Evolutionary conservation across 2,797 vertebrate species (phyloP).

Genomic region (Streptopelia turtur): DNA sequence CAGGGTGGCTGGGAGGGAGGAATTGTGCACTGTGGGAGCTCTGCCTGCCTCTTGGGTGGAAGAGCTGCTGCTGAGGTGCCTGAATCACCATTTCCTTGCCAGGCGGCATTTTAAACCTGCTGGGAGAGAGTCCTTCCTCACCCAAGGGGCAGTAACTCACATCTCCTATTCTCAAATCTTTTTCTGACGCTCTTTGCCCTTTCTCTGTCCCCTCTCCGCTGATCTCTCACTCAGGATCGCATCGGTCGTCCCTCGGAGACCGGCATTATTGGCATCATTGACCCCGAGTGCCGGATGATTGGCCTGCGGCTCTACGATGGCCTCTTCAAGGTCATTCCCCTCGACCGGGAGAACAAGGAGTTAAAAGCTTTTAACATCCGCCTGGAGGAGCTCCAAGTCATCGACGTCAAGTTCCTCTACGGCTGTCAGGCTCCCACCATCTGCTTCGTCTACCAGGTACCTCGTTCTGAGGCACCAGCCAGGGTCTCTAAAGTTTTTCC

Average conservation of each 20-base stretch:
- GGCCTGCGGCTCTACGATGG: slow-evolving; percentile 95
- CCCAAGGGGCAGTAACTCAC: no score
- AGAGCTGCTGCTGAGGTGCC: not conserved
- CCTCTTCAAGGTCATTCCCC: slow-evolving; percentile 96
- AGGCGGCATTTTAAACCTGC: not conserved
- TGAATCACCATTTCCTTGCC: accelerated
- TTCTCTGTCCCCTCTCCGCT: accelerated
- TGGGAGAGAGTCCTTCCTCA: not conserved
- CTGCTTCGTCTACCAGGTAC: slow-evolving; percentile 98
- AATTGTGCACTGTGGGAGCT: not conserved
- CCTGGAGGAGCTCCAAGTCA: slow-evolving; percentile 96
- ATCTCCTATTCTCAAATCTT: accelerated
- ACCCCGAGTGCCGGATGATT: slow-evolving; percentile 98
- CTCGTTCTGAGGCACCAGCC: not conserved
- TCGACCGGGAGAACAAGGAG: slow-evolving; percentile 96
- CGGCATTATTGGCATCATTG: slow-evolving; percentile 96
- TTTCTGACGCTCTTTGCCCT: accelerated
- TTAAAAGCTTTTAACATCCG: slow-evolving; percentile 98
- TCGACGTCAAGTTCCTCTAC: slow-evolving; percentile 96
- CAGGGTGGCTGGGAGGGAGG: not conserved
- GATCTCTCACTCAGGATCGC: slow-evolving; percentile 79
- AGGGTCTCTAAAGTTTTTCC: not conserved
- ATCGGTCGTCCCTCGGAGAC: slow-evolving; percentile 98
- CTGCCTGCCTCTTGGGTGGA: not conserved
- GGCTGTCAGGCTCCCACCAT: slow-evolving; percentile 97